Evolutionary conservation across 1,140 invertebrate genomes (phyloP), one percentile per base, ranked within the genome.

Genomic region (Nixonia krombeini): DNA sequence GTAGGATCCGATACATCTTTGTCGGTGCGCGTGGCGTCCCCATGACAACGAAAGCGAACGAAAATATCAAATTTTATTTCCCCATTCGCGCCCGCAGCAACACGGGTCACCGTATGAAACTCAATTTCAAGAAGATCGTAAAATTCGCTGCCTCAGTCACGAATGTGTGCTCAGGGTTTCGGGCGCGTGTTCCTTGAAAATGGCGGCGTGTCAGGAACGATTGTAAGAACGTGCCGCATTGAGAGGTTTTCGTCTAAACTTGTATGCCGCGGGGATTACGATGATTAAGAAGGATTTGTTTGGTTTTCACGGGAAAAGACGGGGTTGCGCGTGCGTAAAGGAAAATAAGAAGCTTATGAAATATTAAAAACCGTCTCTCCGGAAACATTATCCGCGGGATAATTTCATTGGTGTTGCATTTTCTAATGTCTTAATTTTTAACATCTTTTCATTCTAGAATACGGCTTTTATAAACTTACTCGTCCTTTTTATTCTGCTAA

Each of bases 31-130:
- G 29, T 12, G 66, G 45, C 63, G 71, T 75, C 64, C 64, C 74
- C 65, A 78, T 73, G 70, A 50, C 62, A 63, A 74, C 62, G 46
- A 64, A 52, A 68, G 51, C 50, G 70, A 69, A 61, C 61, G 59
- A 65, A 76, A 76, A 67, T 69, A 70, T 71, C 56, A 70, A 75
- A 73, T 74, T 72, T 63, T 73, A 76, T 74, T 77, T 66, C 64
- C 62, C 59, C 23, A 21, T 49, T 18, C 45, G 17, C 45, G 12
- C 49, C 33, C 16, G 12, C 31, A 46, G 26, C 18, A n/a, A 18
- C 41, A 50, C 51, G 55, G 33, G 31, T 49, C 41, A 28, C 44
- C 35, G 38, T 37, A 29, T 31, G 18, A 38, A 66, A 66, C 62
- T 53, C 57, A 70, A 66, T 66, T 66, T 55, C 53, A 58, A 55